Conservation (phyloP, 2,888 invertebrate species). For the Apocheima hispidaria region DNA sequence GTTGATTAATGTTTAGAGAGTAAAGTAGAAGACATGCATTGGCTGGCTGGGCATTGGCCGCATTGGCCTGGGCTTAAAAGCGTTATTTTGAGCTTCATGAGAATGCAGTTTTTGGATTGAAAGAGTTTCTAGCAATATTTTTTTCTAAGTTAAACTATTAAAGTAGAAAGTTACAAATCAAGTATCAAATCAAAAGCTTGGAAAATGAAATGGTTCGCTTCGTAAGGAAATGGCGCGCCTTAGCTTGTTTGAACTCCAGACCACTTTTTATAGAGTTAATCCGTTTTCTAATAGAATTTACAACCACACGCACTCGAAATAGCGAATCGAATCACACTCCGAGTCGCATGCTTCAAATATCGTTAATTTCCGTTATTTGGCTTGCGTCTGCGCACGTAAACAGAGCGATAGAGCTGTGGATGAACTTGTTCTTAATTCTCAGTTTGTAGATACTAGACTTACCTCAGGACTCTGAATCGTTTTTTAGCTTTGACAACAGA, state of each 20-base stretch:
- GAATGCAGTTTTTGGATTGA: no score
- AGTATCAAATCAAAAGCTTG: not conserved
- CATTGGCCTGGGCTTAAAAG: no score
- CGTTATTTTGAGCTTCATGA: no score
- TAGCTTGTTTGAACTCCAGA: constrained; percentile 12
- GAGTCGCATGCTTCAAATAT: constrained; percentile 38
- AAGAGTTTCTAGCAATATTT: no score
- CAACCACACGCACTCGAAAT: constrained; percentile 66
- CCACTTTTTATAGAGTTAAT: constrained; percentile 28
- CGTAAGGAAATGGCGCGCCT: not conserved
- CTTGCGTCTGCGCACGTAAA: constrained; percentile 32
- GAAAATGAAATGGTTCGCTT: not conserved
- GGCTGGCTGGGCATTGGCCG: no score
- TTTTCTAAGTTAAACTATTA: no score
- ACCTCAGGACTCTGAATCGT: no score
- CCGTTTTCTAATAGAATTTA: constrained; percentile 48
- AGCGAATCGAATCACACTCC: constrained; percentile 47
- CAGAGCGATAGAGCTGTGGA: constrained; percentile 14
- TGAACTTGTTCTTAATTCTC: not conserved
- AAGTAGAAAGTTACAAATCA: not conserved
- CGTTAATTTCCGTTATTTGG: constrained; percentile 52
- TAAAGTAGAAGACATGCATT: no score
- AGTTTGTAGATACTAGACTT: no score
- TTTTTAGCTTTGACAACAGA: no score
- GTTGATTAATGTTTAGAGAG: no score